These are phyloP conservation scores for Cosmorhoe ocellata DNA, from an alignment of 2,888 invertebrate species.

Conservation along the genomic window DNA sequence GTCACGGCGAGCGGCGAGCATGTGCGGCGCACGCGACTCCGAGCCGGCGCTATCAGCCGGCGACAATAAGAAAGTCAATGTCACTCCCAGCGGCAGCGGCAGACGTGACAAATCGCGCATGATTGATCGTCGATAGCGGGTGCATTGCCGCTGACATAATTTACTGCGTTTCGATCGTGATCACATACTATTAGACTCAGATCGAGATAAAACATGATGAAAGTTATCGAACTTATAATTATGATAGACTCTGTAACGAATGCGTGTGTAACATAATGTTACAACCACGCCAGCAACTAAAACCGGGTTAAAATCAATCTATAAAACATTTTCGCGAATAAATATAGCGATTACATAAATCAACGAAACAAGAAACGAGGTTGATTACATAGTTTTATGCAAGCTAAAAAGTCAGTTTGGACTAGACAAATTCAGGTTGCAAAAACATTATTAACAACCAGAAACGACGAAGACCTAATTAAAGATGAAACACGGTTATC, in stretches of 20 bases:
- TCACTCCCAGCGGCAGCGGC: slow-evolving; percentile 55
- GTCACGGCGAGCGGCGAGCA: slow-evolving; percentile 71
- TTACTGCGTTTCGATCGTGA: slow-evolving; percentile 26
- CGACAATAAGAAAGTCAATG: slow-evolving; percentile 78
- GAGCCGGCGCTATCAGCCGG: slow-evolving; percentile 53
- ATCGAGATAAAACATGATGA: slow-evolving; percentile 21
- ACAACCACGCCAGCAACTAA: slow-evolving; percentile 6
- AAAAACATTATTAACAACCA: slow-evolving; percentile 54
- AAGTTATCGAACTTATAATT: slow-evolving; percentile 18
- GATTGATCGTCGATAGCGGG: slow-evolving; percentile 33
- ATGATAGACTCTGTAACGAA: slow-evolving; percentile 2
- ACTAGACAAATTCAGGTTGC: slow-evolving; percentile 41
- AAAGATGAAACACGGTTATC: slow-evolving; percentile 64
- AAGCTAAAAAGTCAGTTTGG: slow-evolving; percentile 24
- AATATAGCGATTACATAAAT: slow-evolving; percentile 32
- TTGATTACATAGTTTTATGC: slow-evolving; percentile 36
- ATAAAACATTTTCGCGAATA: slow-evolving; percentile 28
- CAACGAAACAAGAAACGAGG: slow-evolving; percentile 32
- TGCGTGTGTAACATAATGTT: slow-evolving; percentile 6
- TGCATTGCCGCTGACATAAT: slow-evolving; percentile 31
- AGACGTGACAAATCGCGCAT: slow-evolving; percentile 60
- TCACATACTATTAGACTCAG: slow-evolving; percentile 23
- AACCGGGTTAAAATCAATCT: slow-evolving; percentile 28
- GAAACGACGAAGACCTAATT: slow-evolving; percentile 60
- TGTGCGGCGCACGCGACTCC: slow-evolving; percentile 53